Base-by-base conservation (phyloP, 2,113 vertebrate genomes). In the Circaetus gallicus region DNA sequence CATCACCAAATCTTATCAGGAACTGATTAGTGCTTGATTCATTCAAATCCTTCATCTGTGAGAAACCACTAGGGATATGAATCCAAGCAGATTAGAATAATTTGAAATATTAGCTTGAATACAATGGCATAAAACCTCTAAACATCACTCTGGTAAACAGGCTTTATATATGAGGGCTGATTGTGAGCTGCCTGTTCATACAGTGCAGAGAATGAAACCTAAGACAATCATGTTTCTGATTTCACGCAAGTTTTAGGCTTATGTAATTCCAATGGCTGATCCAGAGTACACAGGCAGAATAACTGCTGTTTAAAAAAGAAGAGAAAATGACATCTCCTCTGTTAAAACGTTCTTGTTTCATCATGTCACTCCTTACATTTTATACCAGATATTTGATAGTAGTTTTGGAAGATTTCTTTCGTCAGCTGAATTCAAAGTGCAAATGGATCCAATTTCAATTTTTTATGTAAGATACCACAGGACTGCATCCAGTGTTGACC, bases 221-320 rank as follows among this genome's bases (percentile, higher is more conserved):
- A 70, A 88, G 82, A 49, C 74, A 91, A 80, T 85, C 7, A 4
- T 95, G 96, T 95, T 94, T 92, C 90, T 96, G 95, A 96, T 96
- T 96, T 93, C 79, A 91, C 0, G 4, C 82, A 83, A 50, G 53
- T 89, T 95, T 95, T 70, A 95, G 79, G 59, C 28, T 71, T 85
- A 31, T 91, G 22, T 78, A 91, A 94, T 86, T 95, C 80, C 77
- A 82, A 2, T 40, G 77, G 66, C 28, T 93, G 66, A 76, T 79
- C 49, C 61, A 76, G 70, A 61, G 49, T 49, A 73, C 58, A 67
- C 16, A 65, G 19, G 20, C 56, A 87, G 67, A 96, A 80, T 77
- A 96, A 92, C 11, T 85, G 58, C 21, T 79, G 25, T 32, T 82
- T 40, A 53, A 52, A 90, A 88, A 85, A 80, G 21, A 91, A 89